These are phyloP conservation scores for Ianthella basta DNA, from an alignment of 37 sponge, comb jelly and placozoan species.

Conservation along the genomic window DNA sequence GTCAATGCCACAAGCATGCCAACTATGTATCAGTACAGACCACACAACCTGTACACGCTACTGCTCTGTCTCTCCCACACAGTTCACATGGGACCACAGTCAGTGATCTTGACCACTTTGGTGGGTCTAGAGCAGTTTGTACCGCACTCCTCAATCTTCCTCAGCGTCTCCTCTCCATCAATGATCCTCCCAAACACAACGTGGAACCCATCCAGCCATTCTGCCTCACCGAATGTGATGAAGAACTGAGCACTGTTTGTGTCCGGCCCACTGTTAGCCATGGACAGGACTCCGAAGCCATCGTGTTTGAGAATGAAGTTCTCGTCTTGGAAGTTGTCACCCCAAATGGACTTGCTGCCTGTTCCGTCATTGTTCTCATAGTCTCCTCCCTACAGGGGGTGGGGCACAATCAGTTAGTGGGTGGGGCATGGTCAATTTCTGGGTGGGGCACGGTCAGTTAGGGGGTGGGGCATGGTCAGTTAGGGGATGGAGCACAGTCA, in stretches of 20 bases:
- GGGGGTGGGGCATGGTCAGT: too few species aligned
- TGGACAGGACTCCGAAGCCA: slow-evolving; percentile 86
- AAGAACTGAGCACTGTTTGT: slow-evolving; percentile 99
- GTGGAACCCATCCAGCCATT: slow-evolving; percentile 92
- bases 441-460: too few species aligned
- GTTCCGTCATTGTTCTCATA: slow-evolving; percentile 93
- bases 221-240: slow-evolving; percentile 93
- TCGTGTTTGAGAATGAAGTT: slow-evolving; percentile 92
- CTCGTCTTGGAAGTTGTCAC: slow-evolving; percentile 83
- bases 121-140: slow-evolving; percentile 35
- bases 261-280: slow-evolving; percentile 95
- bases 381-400: slow-evolving; percentile 74
- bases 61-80: too few species aligned
- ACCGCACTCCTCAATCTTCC: slow-evolving; percentile 92
- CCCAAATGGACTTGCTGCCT: slow-evolving; percentile 88
- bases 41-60: too few species aligned
- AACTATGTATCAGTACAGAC: too few species aligned
- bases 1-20: too few species aligned
- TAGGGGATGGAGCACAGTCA: not conserved
- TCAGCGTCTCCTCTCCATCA: slow-evolving; percentile 91
- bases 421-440: too few species aligned
- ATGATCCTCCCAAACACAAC: slow-evolving; percentile 94
- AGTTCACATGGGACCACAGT: slow-evolving; percentile 32
- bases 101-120: slow-evolving; percentile 41
- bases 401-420: not conserved